Evolutionary conservation across 2,113 vertebrate species (phyloP), one percentile per base, ranked within the genome.

Genomic region (Terrapene triunguis): DNA sequence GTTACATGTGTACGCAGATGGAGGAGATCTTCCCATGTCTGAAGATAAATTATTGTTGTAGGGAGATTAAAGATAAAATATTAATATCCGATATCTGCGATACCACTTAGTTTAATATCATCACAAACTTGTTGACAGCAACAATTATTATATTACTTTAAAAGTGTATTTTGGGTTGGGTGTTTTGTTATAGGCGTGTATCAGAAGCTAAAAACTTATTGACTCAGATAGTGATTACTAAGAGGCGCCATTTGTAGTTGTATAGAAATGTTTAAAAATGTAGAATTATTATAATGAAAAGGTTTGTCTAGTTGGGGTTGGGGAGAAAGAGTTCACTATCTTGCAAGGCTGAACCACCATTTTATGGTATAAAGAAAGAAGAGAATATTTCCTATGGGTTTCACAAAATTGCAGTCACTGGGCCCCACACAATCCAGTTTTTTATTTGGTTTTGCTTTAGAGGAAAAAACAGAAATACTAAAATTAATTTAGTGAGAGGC

Each of bases 401-500:
- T 96, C 24, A 74, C 79, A 98, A 97, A 97, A 96, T 82, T 94
- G 92, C 93, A 88, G 92, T 62, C 57, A 54, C 53, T 95, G 48
- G 74, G 57, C 82, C 83, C 32, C 87, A 84, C 32, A 79, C 81
- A 88, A 80, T 82, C 42, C 80, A 94, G 88, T 97, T 97, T 96
- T 97, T 97, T 97, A 96, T 92, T 57, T 95, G 19, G 55, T 82
- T 97, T 97, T 98, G 94, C 90, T 96, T 69, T 95, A 93, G 96
- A 89, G 95, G 89, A 96, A 90, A 97, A 96, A 80, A 62, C 85
- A 95, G 94, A 97, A 98, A 90, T 62, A 93, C 90, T 95, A 81
- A 97, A 91, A 93, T 97, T 95, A 97, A 97, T 98, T 98, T 96
- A 76, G 88, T 80, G 85, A 96, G 94, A 91, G 93, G 90, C 94